Percentiles rank a stretch among this genome's conserved stretches.
Conservation (phyloP, 2,113 vertebrate genomes). For the Mandrillus leucophaeus region DNA sequence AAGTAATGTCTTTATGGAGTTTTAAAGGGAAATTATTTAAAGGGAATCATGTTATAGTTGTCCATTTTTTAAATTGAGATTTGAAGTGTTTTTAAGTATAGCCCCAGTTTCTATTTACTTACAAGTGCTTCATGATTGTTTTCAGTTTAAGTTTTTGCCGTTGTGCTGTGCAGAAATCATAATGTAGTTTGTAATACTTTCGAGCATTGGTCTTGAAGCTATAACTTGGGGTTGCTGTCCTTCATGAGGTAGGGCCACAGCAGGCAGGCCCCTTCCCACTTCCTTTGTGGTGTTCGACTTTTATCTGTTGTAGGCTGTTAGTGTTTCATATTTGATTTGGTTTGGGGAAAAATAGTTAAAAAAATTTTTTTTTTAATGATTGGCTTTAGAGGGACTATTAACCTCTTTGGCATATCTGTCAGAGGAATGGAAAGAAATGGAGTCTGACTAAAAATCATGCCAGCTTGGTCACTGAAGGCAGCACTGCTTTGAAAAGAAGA, state of each 20-base stretch:
- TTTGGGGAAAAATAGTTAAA: background rate
- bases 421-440: background rate
- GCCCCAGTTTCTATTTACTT: background rate
- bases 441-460: background rate
- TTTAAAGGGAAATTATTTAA: constrained; percentile 13
- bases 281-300: background rate
- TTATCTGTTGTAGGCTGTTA: background rate
- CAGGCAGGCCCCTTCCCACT: background rate
- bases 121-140: background rate
- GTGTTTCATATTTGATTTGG: background rate
- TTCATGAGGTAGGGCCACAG: too few relatives aligned
- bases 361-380: background rate
- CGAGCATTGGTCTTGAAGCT: background rate
- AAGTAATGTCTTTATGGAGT: background rate
- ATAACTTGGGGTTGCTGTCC: background rate
- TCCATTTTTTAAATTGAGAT: background rate
- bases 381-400: background rate
- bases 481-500: constrained; percentile 24
- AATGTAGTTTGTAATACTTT: background rate
- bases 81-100: background rate
- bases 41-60: background rate
- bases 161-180: background rate
- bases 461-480: background rate
- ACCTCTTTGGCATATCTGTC: background rate
- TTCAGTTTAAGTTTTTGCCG: background rate